Evolutionary conservation across 2,888 invertebrate genomes (phyloP).

Genomic region (Tachystola acroxantha): DNA sequence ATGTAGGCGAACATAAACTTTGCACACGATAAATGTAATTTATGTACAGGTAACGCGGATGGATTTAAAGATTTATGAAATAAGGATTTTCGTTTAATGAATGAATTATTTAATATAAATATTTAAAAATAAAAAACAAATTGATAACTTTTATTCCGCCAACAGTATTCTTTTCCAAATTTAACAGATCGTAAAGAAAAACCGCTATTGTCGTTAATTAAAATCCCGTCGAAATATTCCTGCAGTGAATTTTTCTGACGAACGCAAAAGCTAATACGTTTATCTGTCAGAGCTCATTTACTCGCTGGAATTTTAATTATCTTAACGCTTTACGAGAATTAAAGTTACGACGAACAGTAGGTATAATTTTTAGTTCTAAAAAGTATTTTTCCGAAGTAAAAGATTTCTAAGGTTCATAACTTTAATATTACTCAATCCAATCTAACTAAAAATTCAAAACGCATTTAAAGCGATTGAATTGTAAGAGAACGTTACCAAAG

Average conservation of each 20-base stretch:
- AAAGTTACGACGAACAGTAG: conserved; percentile 57
- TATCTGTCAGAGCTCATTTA: conserved; percentile 60
- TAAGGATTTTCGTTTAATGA: neutral
- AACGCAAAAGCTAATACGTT: conserved; percentile 59
- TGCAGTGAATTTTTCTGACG: conserved; percentile 30
- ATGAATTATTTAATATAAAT: conserved; percentile 1
- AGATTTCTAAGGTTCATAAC: conserved; percentile 30
- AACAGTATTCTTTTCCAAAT: too few relatives aligned
- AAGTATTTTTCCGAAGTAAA: conserved; percentile 42
- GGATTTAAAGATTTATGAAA: conserved; percentile 27
- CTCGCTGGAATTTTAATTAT: conserved; percentile 63
- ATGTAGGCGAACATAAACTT: conserved; percentile 67
- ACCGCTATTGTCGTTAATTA: conserved; percentile 1
- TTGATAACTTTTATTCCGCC: neutral
- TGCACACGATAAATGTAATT: conserved; percentile 66
- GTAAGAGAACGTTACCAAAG: conserved; percentile 34
- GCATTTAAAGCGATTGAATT: conserved; percentile 43
- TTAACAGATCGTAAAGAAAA: neutral
- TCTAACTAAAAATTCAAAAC: conserved; percentile 32
- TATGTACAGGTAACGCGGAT: conserved; percentile 55
- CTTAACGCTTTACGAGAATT: conserved; percentile 55
- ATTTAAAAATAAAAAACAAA: neutral
- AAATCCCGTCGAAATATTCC: conserved; percentile 12
- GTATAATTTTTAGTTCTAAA: conserved; percentile 56
- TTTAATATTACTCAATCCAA: conserved; percentile 23